phyloP scores from a whole-genome alignment of 2,113 vertebrate genomes.

The Indicator indicator region DNA sequence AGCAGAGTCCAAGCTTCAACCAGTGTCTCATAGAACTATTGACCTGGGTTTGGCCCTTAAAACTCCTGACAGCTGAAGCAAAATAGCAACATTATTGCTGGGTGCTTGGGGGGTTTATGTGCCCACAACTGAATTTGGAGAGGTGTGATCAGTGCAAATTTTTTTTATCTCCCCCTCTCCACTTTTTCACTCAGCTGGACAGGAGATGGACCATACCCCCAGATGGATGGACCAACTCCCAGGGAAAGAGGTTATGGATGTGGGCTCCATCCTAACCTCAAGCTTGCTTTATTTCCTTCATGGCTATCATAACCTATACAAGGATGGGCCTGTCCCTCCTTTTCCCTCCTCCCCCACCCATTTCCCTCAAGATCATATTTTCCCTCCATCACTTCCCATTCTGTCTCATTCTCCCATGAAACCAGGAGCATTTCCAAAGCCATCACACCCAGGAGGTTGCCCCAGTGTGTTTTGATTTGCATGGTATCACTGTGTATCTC shows the following conservation, averaged over 20 bases:
- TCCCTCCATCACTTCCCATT: conserved; percentile 7
- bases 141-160: too few species aligned
- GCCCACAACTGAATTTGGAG: background rate
- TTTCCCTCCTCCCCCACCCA: background rate
- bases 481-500: accelerated
- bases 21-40: background rate
- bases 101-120: background rate
- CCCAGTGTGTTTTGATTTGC: accelerated
- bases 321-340: background rate
- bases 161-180: background rate
- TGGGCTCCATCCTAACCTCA: background rate
- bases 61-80: background rate
- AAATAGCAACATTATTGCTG: background rate
- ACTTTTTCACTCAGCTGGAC: background rate
- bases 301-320: background rate
- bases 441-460: background rate
- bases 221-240: accelerated
- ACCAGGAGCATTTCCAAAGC: background rate
- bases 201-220: background rate
- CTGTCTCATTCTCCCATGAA: background rate
- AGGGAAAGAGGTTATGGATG: background rate
- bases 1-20: background rate
- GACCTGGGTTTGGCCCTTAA: too few species aligned
- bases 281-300: background rate
- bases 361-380: conserved; percentile 6